A percentile compares a stretch with the other conserved stretches of the same genome.
phyloP scores from a whole-genome alignment of 64 coral and sea anemone genomes.

The Dendrophyllia cribrosa region DNA sequence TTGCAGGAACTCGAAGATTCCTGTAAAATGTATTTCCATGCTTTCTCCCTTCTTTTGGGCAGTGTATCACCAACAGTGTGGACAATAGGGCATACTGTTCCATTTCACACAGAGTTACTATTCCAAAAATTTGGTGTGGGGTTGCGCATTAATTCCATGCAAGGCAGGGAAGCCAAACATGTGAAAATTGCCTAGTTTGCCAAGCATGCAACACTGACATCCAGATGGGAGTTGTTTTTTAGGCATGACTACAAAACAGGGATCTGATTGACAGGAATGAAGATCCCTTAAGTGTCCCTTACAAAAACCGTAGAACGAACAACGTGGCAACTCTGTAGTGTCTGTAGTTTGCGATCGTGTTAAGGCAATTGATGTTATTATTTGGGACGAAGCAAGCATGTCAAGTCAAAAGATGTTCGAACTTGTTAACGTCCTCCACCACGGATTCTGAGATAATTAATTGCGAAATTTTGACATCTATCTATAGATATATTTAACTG shows the following conservation, averaged over 20 bases:
- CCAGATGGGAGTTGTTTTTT: slow-evolving; percentile 66
- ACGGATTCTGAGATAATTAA: no score
- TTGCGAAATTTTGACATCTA: no score
- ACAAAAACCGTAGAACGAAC: no score
- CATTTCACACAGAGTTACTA: slow-evolving; percentile 55
- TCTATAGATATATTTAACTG: no score
- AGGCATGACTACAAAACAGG: slow-evolving; percentile 70
- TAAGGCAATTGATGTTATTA: no score
- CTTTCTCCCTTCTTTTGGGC: slow-evolving; percentile 56
- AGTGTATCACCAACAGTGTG: slow-evolving; percentile 68
- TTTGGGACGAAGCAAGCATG: no score
- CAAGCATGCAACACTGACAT: slow-evolving; percentile 68
- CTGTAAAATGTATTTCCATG: slow-evolving; percentile 74
- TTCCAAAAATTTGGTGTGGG: slow-evolving; percentile 57
- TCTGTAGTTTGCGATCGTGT: no score
- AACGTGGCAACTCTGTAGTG: no score
- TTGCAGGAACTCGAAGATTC: slow-evolving; percentile 54
- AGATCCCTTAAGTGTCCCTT: slow-evolving; percentile 38
- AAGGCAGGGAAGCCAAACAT: slow-evolving; percentile 76
- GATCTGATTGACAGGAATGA: slow-evolving; percentile 66
- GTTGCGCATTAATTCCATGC: slow-evolving; percentile 74
- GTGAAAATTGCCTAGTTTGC: slow-evolving; percentile 70
- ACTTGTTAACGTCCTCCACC: no score
- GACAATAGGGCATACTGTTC: slow-evolving; percentile 73
- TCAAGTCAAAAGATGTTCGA: no score